phyloP scores from a whole-genome alignment of 1,140 invertebrate genomes.

The Hesperophylax magnus region DNA sequence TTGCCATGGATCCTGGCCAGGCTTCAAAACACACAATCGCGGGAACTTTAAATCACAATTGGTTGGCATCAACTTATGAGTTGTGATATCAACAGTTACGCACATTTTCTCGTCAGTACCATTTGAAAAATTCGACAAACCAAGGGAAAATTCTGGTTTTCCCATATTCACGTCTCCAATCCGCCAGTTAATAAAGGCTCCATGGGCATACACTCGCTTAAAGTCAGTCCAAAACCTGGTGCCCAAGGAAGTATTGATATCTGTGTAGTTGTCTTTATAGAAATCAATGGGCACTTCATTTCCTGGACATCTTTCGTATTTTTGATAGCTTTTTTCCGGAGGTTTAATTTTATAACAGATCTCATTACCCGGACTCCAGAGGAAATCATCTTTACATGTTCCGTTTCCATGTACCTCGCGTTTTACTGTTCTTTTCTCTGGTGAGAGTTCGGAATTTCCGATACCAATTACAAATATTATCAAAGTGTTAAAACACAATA shows the following conservation, averaged over 20 bases:
- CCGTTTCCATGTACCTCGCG: too few species aligned
- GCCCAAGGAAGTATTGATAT: too few species aligned
- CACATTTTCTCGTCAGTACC: constrained; percentile 57
- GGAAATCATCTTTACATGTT: too few species aligned
- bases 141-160: too few species aligned
- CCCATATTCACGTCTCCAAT: constrained; percentile 57
- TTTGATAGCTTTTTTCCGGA: constrained; percentile 61
- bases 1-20: constrained; percentile 6
- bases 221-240: constrained; percentile 65
- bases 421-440: too few species aligned
- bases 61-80: constrained; percentile 61
- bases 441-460: too few species aligned
- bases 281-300: constrained; percentile 61
- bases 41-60: constrained; percentile 63
- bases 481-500: too few species aligned
- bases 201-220: constrained; percentile 63
- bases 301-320: constrained; percentile 62
- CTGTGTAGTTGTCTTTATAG: constrained; percentile 52
- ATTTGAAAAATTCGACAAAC: too few species aligned
- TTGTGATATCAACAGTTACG: constrained; percentile 52
- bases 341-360: constrained; percentile 62
- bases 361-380: not conserved
- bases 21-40: constrained; percentile 65
- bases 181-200: constrained; percentile 64
- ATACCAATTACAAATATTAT: too few species aligned